Evolutionary conservation across 2,113 vertebrate species (phyloP), one percentile per base, ranked within the genome.

Genomic region (Gadus chalcogrammus): DNA sequence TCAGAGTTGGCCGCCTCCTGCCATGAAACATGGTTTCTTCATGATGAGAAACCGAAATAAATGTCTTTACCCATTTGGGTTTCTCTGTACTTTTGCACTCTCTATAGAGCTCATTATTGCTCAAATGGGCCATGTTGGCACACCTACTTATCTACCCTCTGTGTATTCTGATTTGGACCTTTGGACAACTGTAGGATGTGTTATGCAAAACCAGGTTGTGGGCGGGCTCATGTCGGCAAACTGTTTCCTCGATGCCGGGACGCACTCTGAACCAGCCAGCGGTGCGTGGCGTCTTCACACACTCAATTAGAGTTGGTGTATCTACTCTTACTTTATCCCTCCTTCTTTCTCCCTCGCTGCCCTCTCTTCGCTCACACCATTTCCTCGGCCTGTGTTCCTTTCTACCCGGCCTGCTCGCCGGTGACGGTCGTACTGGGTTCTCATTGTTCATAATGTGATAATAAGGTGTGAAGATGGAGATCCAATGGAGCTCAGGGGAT

Each of bases 381-480:
- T 72, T 84, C 4, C 52, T 55, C 52, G 12, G 52, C 16, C 16
- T 55, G 11, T 55, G 11, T 55, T 55, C 52, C 52, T 3, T 31
- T 31, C 31, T 31, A 31, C 16, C 3, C 52, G 16, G 52, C 52
- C 52, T 15, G 52, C 52, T 88, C 89, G 83, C 88, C 82, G 68
- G 87, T 87, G 83, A 87, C 82, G 79, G 80, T 87, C 82, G 82
- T 88, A 74, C 85, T 84, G 88, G 88, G 86, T 73, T 83, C 81
- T 80, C 78, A 72, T 84, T 89, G 82, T 92, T 92, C 89, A 88
- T 84, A 92, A 92, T 92, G 90, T 92, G 91, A 92, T 93, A 92
- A 92, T 92, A 93, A 91, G 90, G 91, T 92, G 91, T 92, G 91
- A 91, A 92, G 92, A 92, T 89, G 84, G 87, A 90, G 87, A 86